A percentile compares a stretch with the other conserved stretches of the same genome.
phyloP scores from a whole-genome alignment of 2,888 invertebrate species.

The Trissolcus brochymenae region DNA sequence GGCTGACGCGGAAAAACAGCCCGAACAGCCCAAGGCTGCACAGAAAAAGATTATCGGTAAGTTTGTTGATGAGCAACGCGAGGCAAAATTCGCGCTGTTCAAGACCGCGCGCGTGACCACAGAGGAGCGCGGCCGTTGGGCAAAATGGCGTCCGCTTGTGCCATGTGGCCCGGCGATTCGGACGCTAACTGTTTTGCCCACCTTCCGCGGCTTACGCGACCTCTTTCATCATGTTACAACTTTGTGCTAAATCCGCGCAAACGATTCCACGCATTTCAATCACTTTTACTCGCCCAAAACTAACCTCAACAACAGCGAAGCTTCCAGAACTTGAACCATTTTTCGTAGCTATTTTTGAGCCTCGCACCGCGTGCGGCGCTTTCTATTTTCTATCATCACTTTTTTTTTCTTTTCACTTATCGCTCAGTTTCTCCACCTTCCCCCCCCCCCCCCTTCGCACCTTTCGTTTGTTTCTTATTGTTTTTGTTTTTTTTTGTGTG shows the following conservation, averaged over 20 bases:
- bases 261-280: not conserved
- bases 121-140: constrained; percentile 27
- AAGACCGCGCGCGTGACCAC: not conserved
- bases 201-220: not conserved
- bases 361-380: constrained; percentile 1
- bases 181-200: constrained; percentile 42
- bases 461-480: not conserved
- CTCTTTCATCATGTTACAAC: not conserved
- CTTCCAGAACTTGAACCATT: constrained; percentile 22
- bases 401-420: not conserved
- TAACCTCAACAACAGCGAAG: constrained; percentile 30
- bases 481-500: not conserved
- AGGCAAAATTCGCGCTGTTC: not conserved
- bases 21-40: constrained; percentile 78
- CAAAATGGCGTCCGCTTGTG: constrained; percentile 70
- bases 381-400: not conserved
- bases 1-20: constrained; percentile 96
- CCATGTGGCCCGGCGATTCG: constrained; percentile 71
- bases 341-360: constrained; percentile 13
- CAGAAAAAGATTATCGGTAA: constrained; percentile 61
- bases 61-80: constrained; percentile 2
- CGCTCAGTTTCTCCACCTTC: not conserved
- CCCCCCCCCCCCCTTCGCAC: not conserved
- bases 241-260: not conserved
- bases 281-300: not conserved